Percentiles rank a stretch among this genome's conserved stretches.
These are phyloP conservation scores for Chamaedrilus cognettii DNA, from an alignment of 2,888 invertebrate species.

Conservation along the genomic window DNA sequence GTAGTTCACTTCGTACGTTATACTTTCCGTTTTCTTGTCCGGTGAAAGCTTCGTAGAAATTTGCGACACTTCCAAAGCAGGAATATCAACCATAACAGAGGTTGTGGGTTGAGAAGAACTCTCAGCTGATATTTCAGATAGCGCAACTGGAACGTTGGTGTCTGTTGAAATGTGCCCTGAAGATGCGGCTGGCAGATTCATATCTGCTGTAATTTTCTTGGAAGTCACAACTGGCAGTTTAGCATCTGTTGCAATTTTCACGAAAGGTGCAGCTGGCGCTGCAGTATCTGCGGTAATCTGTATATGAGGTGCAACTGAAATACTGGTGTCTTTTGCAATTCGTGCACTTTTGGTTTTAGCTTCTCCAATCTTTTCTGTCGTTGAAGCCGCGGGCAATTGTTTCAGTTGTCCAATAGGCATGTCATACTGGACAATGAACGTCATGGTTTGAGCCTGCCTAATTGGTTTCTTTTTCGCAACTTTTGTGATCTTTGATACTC, in stretches of 20 bases:
- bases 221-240: no score
- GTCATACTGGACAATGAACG: constrained; percentile 8
- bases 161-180: no score
- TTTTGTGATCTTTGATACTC: no score
- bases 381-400: not conserved
- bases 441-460: constrained; percentile 7
- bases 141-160: no score
- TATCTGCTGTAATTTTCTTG: no score
- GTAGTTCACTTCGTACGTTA: constrained; percentile 17
- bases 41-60: not conserved
- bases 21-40: not conserved
- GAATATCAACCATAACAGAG: not conserved
- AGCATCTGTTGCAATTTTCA: no score
- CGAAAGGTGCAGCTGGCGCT: no score
- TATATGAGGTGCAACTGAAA: no score
- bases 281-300: no score
- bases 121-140: no score
- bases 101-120: not conserved
- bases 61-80: not conserved
- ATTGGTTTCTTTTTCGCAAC: not conserved
- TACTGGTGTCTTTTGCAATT: no score
- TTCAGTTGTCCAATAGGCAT: not conserved
- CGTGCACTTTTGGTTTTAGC: not conserved
- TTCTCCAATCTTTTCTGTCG: not conserved
- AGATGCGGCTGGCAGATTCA: no score